Percentiles rank a stretch among this genome's conserved stretches.
phyloP scores from a whole-genome alignment of 2,113 vertebrate genomes.

The Toxotes chatareus region DNA sequence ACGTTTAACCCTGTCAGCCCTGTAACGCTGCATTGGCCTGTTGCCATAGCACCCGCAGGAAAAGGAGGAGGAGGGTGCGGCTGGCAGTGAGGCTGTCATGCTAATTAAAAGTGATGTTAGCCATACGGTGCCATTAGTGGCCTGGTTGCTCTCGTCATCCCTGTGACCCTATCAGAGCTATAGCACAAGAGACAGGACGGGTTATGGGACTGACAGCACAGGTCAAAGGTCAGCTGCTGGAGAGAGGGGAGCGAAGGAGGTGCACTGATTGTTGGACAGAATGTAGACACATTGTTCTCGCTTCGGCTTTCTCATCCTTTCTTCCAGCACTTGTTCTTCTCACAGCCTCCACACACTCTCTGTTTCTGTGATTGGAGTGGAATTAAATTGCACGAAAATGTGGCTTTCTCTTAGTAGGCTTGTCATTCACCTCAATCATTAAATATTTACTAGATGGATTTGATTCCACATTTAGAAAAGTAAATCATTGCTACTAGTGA shows the following conservation, averaged over 20 bases:
- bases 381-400: constrained; percentile 22
- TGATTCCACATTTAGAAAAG: constrained; percentile 46
- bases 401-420: constrained; percentile 1
- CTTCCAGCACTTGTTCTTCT: constrained; percentile 5
- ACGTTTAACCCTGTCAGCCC: constrained; percentile 50
- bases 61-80: constrained; percentile 36
- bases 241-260: constrained; percentile 11
- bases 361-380: not conserved
- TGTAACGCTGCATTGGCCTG: constrained; percentile 37
- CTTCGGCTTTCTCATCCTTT: constrained; percentile 8
- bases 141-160: constrained; percentile 55
- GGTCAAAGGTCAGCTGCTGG: constrained; percentile 67
- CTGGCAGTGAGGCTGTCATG: constrained; percentile 63
- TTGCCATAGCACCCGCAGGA: constrained; percentile 66
- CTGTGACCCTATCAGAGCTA: constrained; percentile 54
- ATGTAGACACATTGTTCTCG: constrained; percentile 54
- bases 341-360: not conserved
- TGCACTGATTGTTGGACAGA: constrained; percentile 27
- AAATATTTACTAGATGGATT: constrained; percentile 55
- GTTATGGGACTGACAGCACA: constrained; percentile 49
- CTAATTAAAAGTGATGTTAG: constrained; percentile 79
- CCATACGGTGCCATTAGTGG: constrained; percentile 72
- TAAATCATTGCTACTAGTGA: constrained; percentile 30
- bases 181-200: constrained; percentile 35
- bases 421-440: constrained; percentile 30